Conservation (phyloP, 2,113 vertebrate species). For the Rostratula benghalensis region DNA sequence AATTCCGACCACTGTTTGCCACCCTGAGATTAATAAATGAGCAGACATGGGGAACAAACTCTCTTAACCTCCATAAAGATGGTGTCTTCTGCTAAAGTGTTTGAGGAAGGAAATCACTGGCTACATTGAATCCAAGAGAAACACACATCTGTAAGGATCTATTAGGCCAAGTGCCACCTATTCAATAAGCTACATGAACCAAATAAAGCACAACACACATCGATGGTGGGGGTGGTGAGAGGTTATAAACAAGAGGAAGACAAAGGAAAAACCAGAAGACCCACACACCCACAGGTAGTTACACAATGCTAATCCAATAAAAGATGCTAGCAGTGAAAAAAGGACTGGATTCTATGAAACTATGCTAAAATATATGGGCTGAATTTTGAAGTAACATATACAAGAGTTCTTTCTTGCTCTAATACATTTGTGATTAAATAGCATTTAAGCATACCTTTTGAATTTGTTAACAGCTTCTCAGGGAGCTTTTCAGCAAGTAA, state of each 20-base stretch:
- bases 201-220: not conserved
- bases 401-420: not conserved
- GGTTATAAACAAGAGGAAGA: no score
- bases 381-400: not conserved
- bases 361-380: not conserved
- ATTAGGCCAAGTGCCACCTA: not conserved
- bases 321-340: not conserved
- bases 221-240: not conserved
- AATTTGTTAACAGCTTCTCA: not conserved
- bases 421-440: not conserved
- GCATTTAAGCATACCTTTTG: not conserved
- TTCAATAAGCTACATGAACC: not conserved
- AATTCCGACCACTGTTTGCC: not conserved
- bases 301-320: not conserved
- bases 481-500: not conserved
- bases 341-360: not conserved
- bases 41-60: not conserved
- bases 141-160: not conserved
- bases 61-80: not conserved
- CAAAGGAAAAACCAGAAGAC: not conserved
- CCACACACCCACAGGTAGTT: not conserved
- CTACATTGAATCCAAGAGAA: rapidly evolving
- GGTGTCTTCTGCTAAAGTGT: not conserved
- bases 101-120: not conserved
- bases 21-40: not conserved